These are phyloP conservation scores for Beris chalybata DNA, from an alignment of 2,888 invertebrate species.

Conservation along the genomic window DNA sequence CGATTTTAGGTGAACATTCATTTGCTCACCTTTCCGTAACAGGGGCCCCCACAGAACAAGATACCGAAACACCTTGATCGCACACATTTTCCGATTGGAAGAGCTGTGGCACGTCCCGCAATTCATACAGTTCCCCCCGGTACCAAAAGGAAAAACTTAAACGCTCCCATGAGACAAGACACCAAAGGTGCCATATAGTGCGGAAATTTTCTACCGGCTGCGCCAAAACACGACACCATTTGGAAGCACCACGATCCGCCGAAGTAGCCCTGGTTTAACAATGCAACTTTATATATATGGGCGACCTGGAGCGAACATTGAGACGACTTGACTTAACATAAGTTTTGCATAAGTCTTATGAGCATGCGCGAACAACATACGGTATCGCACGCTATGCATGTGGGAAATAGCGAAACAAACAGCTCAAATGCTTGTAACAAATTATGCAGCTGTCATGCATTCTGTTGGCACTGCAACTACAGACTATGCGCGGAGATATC, in stretches of 20 bases:
- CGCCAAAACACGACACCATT: too few relatives aligned
- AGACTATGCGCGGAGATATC: neutral
- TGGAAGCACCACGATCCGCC: too few relatives aligned
- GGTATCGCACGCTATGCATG: constrained; percentile 36
- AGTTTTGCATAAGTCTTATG: constrained; percentile 37
- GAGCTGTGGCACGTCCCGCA: neutral
- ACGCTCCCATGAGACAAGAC: too few relatives aligned
- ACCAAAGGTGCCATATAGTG: too few relatives aligned
- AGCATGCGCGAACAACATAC: constrained; percentile 33
- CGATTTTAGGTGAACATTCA: constrained; percentile 39
- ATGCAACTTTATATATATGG: constrained; percentile 1
- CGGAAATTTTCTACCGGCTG: too few relatives aligned
- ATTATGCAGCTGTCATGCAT: constrained; percentile 40
- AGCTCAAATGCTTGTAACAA: constrained; percentile 37
- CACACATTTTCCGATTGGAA: constrained; percentile 25
- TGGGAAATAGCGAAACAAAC: constrained; percentile 32
- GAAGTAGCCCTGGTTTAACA: too few relatives aligned
- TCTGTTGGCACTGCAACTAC: constrained; percentile 23
- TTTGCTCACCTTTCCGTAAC: constrained; percentile 40
- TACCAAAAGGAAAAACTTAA: too few relatives aligned
- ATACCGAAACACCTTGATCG: constrained; percentile 33
- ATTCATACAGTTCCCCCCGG: too few relatives aligned
- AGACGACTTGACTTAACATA: constrained; percentile 32
- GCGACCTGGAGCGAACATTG: constrained; percentile 20
- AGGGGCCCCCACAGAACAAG: constrained; percentile 39